Evolutionary conservation across 2,797 vertebrate species (phyloP).

Genomic region (Avahi laniger): DNA sequence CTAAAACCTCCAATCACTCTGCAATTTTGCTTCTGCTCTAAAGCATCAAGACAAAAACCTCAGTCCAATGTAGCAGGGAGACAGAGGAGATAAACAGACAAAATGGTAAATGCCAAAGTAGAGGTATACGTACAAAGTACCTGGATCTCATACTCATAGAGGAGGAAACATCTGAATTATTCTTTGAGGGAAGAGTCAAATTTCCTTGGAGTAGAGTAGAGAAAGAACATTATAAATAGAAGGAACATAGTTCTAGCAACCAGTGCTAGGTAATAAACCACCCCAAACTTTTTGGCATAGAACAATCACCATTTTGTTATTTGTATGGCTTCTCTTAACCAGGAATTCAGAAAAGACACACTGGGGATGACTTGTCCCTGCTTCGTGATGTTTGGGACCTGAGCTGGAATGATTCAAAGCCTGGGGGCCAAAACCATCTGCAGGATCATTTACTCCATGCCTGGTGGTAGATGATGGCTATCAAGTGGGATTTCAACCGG

Average conservation of each 20-base stretch:
- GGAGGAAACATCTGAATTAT: background rate
- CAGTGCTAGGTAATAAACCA: background rate
- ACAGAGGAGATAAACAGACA: background rate
- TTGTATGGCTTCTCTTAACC: background rate
- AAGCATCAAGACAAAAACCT: background rate
- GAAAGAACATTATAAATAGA: background rate
- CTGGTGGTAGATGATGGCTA: background rate
- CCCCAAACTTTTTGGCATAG: background rate
- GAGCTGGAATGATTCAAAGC: background rate
- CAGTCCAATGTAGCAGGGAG: background rate
- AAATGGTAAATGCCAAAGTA: background rate
- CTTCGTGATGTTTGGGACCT: background rate
- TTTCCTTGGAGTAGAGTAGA: background rate
- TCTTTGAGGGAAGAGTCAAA: background rate
- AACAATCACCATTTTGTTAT: background rate
- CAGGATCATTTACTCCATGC: background rate
- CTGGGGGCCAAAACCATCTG: background rate
- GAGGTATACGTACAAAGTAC: background rate
- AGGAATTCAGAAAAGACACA: background rate
- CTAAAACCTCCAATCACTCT: background rate
- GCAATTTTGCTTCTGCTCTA: background rate
- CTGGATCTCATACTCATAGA: background rate
- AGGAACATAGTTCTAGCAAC: background rate
- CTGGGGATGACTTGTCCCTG: background rate
- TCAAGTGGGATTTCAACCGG: background rate